phyloP scores from a whole-genome alignment of 64 coral and sea anemone genomes.

The Anthopleura sola region DNA sequence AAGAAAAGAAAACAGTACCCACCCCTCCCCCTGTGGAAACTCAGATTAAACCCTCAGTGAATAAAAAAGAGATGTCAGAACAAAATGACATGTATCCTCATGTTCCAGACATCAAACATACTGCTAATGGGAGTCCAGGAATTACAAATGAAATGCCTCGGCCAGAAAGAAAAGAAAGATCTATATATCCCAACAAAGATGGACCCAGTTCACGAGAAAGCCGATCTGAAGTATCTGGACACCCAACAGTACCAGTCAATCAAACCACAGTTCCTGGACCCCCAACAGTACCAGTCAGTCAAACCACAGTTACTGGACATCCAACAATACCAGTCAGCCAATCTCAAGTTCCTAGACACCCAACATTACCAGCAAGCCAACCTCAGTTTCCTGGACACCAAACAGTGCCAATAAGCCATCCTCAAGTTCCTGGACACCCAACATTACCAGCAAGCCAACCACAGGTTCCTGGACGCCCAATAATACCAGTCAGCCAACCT shows the following conservation, averaged over 20 bases:
- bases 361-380: not conserved
- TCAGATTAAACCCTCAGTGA: not conserved
- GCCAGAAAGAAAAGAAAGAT: not conserved
- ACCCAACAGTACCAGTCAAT: not conserved
- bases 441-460: not conserved
- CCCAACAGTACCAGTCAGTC: not conserved
- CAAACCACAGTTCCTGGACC: not conserved
- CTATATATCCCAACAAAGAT: not conserved
- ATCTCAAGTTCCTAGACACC: not conserved
- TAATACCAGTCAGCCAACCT: not conserved
- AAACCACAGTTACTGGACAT: not conserved
- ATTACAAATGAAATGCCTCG: not conserved
- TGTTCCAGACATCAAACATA: not conserved
- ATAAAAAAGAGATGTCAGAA: not conserved
- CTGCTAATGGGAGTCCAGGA: not conserved
- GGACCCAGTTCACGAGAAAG: not conserved
- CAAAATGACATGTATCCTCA: not conserved
- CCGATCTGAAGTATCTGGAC: not conserved
- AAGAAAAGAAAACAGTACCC: slow-evolving; percentile 3
- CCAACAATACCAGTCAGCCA: not conserved
- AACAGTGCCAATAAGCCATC: not conserved
- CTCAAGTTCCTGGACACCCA: slow-evolving; percentile 8
- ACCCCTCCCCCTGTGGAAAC: not conserved
- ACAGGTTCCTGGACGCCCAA: not conserved
- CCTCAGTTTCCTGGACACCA: not conserved